Evolutionary conservation across 2,113 vertebrate species (phyloP).

Genomic region (Speoplatyrhinus poulsoni): DNA sequence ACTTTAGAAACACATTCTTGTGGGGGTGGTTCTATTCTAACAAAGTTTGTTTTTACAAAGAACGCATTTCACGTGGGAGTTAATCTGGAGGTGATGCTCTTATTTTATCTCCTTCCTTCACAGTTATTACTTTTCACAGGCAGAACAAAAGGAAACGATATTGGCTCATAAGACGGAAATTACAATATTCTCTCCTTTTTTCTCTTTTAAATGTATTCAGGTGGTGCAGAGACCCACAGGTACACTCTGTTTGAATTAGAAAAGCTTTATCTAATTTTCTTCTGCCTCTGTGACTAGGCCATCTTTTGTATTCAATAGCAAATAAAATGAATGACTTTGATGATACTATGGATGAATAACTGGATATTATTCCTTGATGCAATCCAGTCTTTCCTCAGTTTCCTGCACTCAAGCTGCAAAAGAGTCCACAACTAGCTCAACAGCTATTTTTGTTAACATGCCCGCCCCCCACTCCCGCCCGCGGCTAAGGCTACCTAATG

Average conservation of each 20-base stretch:
- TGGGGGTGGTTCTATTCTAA: slow-evolving; percentile 26
- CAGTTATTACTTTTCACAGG: slow-evolving; percentile 64
- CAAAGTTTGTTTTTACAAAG: slow-evolving; percentile 31
- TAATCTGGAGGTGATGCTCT: slow-evolving; percentile 55
- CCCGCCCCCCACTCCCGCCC: too few relatives aligned
- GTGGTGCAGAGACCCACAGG: slow-evolving; percentile 68
- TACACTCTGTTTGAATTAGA: slow-evolving; percentile 65
- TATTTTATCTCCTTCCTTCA: slow-evolving; percentile 55
- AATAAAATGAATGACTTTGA: slow-evolving; percentile 54
- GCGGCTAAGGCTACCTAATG: too few relatives aligned
- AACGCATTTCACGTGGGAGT: slow-evolving; percentile 52
- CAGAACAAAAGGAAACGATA: slow-evolving; percentile 43
- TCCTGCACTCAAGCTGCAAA: background rate
- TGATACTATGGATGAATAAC: slow-evolving; percentile 14
- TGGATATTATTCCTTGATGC: background rate
- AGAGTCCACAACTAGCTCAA: background rate
- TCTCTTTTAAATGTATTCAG: slow-evolving; percentile 65
- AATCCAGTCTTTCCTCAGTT: background rate
- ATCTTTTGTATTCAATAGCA: slow-evolving; percentile 31
- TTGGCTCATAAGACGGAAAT: slow-evolving; percentile 61
- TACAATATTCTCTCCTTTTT: slow-evolving; percentile 57
- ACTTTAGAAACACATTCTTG: slow-evolving; percentile 13
- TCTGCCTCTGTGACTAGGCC: slow-evolving; percentile 55
- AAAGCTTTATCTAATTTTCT: slow-evolving; percentile 50
- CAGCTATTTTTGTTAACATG: background rate